These are phyloP conservation scores for Temnopleurus reevesii DNA, from an alignment of 53 echinoderm and acorn worm genomes.

Conservation along the genomic window DNA sequence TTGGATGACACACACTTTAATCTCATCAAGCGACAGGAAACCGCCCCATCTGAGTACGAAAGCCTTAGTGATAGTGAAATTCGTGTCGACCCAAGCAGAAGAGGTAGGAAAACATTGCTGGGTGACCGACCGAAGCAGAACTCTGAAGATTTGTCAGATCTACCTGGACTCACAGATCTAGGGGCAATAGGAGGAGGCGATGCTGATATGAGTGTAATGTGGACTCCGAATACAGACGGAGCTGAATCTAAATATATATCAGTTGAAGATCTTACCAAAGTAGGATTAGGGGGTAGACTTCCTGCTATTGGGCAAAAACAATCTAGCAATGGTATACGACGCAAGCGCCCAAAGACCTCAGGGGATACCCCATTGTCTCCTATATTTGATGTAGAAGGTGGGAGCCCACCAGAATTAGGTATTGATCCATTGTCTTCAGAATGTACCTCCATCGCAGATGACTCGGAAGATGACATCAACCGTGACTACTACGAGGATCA, in stretches of 20 bases:
- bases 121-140: constrained; percentile 51
- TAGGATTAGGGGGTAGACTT: constrained; percentile 66
- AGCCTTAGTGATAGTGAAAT: constrained; percentile 96
- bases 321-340: constrained; percentile 62
- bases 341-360: constrained; percentile 64
- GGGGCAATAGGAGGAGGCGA: constrained; percentile 44
- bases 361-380: constrained; percentile 90
- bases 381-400: constrained; percentile 90
- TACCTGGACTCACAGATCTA: constrained; percentile 43
- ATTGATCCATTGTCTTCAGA: constrained; percentile 79
- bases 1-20: constrained; percentile 43
- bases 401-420: constrained; percentile 67
- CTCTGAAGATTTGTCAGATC: constrained; percentile 57
- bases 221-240: constrained; percentile 39
- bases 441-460: constrained; percentile 80
- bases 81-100: constrained; percentile 48
- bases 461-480: constrained; percentile 78
- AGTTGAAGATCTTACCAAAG: constrained; percentile 88
- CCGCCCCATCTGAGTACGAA: constrained; percentile 36
- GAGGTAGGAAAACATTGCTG: constrained; percentile 39
- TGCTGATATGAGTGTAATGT: background rate
- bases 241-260: constrained; percentile 85
- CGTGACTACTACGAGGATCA: constrained; percentile 72
- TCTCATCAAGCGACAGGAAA: constrained; percentile 33
- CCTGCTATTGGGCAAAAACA: constrained; percentile 64